Base-by-base conservation (phyloP, 2,113 vertebrate genomes). In the Myotis lucifugus region DNA sequence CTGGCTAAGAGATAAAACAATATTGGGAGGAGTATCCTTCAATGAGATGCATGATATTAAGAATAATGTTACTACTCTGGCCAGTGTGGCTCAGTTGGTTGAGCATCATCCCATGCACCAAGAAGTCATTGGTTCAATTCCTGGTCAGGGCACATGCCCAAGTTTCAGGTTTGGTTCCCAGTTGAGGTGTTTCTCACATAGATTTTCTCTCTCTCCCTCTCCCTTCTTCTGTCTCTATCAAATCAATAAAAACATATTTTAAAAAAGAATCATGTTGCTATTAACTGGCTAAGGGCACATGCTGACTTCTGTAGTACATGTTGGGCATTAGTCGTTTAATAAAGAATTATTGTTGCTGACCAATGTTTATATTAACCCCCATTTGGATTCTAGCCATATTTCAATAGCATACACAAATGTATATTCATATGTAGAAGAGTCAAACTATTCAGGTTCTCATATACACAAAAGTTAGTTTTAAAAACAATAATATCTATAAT, bases 371-470 rank as follows among this genome's bases (percentile, higher is more conserved):
- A 17, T 69, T 66, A 77, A 64, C 12, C 15, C 25, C 5, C 3
- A 87, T 69, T 84, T 93, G 32, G 79, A n/a, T 77, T 88, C 56
- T 81, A 78, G 37, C 3, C 5, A 27, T 56, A 32, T 61, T 37
- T 77, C 89, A 74, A 64, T 61, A 48, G 34, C 18, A 86, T 6
- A 9, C 8, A 78, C 25, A 85, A 52, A 37, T 72, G 46, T 29
- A 85, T 18, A 61, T 74, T 77, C 42, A 93, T 73, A 66, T 67
- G 23, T 59, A 42, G 37, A 21, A 82, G 27, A 86, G 19, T 93
- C 48, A 93, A 91, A 46, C n/a, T 48, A 64, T 27, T 74, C 54
- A 88, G 34, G 9, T 85, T 96, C 84, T 72, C 34, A 21, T 78
- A 70, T 32, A 59, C 29, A 46, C 12, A 72, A 76, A 88, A 85